Percentiles rank a stretch among this genome's conserved stretches.
These are phyloP conservation scores for Hyposmocoma kahamanoa DNA, from an alignment of 1,140 invertebrate genomes.

Conservation along the genomic window DNA sequence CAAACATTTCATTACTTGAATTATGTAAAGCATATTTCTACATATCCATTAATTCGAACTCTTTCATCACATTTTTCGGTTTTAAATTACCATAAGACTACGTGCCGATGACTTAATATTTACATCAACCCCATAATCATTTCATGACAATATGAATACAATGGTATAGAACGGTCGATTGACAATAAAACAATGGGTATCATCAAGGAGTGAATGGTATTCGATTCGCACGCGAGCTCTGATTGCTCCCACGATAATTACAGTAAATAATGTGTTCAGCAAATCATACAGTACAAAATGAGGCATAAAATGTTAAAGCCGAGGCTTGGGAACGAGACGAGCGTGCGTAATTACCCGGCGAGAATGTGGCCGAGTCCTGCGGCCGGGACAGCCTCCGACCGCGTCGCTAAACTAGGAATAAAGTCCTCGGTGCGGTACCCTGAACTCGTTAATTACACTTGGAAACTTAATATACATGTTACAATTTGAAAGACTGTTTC, in stretches of 20 bases:
- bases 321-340: slow-evolving; percentile 54
- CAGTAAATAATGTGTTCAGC: slow-evolving; percentile 51
- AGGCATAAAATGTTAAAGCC: slow-evolving; percentile 65
- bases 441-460: slow-evolving; percentile 62
- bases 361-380: slow-evolving; percentile 63
- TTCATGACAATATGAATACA: background rate
- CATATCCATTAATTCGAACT: too few species aligned
- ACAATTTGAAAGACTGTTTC: slow-evolving; percentile 26
- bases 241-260: slow-evolving; percentile 60
- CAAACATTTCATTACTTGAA: too few species aligned
- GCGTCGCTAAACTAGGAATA: slow-evolving; percentile 56
- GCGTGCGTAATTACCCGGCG: slow-evolving; percentile 65
- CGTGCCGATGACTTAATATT: background rate
- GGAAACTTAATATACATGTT: slow-evolving; percentile 46
- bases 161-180: slow-evolving; percentile 1
- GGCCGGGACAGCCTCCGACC: slow-evolving; percentile 40
- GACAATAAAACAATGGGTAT: slow-evolving; percentile 21
- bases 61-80: too few species aligned
- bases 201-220: slow-evolving; percentile 23
- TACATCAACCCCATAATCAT: background rate
- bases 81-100: background rate
- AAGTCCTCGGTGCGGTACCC: slow-evolving; percentile 52
- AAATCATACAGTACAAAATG: slow-evolving; percentile 66
- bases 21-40: too few species aligned
- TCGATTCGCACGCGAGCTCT: slow-evolving; percentile 34